Evolutionary conservation across 2,888 invertebrate genomes (phyloP).

Genomic region (Pegoplata infirma): DNA sequence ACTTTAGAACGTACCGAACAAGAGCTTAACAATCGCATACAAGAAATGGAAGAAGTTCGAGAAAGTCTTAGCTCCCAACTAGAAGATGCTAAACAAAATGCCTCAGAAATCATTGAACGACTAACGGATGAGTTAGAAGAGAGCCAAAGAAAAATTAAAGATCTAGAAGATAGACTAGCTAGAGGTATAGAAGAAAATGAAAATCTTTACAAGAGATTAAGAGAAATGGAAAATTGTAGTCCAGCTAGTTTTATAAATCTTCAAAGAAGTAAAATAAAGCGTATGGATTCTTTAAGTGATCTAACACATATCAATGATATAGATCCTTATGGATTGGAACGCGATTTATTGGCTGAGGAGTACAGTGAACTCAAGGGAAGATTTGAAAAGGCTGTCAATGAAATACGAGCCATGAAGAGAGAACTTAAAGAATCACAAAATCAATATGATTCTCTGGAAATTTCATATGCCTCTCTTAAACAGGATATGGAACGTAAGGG

Average conservation of each 20-base stretch:
- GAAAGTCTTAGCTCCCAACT: constrained; percentile 82
- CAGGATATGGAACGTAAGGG: constrained; percentile 86
- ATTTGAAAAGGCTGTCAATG: constrained; percentile 89
- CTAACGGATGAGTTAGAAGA: constrained; percentile 84
- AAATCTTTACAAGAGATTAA: constrained; percentile 83
- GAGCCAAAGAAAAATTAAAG: constrained; percentile 80
- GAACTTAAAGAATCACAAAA: constrained; percentile 89
- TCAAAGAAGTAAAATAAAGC: constrained; percentile 78
- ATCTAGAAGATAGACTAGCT: constrained; percentile 79
- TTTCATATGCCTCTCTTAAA: constrained; percentile 86
- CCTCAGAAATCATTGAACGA: constrained; percentile 84
- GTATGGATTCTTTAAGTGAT: constrained; percentile 89
- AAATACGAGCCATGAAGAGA: constrained; percentile 89
- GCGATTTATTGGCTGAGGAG: constrained; percentile 88
- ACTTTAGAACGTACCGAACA: constrained; percentile 88
- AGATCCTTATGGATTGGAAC: constrained; percentile 86
- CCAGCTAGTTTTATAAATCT: constrained; percentile 75
- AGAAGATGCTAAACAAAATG: constrained; percentile 84
- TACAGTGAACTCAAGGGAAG: constrained; percentile 87
- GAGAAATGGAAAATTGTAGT: constrained; percentile 83
- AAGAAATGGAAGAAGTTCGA: constrained; percentile 85
- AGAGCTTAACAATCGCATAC: constrained; percentile 84
- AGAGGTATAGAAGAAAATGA: constrained; percentile 89
- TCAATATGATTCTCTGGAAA: constrained; percentile 88
- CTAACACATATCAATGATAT: constrained; percentile 89